A percentile compares a stretch with the other conserved stretches of the same genome.
phyloP scores from a whole-genome alignment of 2,113 vertebrate genomes.

The Centropus bengalensis region DNA sequence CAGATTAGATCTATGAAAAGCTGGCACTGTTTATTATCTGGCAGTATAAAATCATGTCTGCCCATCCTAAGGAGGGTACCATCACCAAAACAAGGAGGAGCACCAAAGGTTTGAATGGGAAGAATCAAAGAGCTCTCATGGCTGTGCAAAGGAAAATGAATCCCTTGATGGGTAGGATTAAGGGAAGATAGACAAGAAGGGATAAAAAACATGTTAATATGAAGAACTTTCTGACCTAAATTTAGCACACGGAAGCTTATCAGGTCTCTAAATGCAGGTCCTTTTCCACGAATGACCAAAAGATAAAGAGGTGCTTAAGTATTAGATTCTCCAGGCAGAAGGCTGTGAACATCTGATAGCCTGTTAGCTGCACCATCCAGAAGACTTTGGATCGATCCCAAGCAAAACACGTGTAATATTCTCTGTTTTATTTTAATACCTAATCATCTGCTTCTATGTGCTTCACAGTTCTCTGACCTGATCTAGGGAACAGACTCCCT shows the following conservation, averaged over 20 bases:
- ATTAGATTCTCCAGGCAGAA: background rate
- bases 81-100: background rate
- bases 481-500: background rate
- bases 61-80: background rate
- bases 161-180: background rate
- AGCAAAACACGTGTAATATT: background rate
- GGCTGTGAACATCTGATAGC: background rate
- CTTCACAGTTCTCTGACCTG: background rate
- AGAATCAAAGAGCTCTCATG: background rate
- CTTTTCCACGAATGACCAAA: background rate
- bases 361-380: background rate
- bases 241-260: background rate
- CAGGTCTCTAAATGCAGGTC: background rate
- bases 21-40: background rate
- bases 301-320: background rate
- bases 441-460: background rate
- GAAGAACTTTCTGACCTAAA: background rate
- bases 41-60: background rate
- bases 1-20: background rate
- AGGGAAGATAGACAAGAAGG: background rate
- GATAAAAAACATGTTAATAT: background rate
- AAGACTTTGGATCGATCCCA: background rate
- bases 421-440: background rate
- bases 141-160: background rate
- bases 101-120: background rate